Conservation (phyloP, 2,888 invertebrate species). For the Cantharis rufa region DNA sequence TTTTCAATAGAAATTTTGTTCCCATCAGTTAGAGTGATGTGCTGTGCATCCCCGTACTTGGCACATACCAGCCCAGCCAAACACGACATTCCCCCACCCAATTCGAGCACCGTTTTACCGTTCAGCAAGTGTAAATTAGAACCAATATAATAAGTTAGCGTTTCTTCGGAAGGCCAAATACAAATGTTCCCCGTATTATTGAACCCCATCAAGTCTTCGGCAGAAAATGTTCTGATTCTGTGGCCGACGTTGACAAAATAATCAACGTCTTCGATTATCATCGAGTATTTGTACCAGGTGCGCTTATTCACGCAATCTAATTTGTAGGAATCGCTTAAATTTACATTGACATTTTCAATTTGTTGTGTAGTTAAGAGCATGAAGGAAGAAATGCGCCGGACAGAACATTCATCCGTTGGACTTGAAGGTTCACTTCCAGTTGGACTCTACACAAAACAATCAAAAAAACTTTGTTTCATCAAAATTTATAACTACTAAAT, state of each 20-base stretch:
- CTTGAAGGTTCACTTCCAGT: constrained; percentile 54
- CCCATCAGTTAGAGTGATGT: constrained; percentile 77
- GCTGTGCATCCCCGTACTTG: constrained; percentile 66
- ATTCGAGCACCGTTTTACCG: constrained; percentile 72
- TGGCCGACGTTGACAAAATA: constrained; percentile 65
- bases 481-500: neutral
- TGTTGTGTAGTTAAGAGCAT: constrained; percentile 60
- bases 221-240: constrained; percentile 65
- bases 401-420: constrained; percentile 59
- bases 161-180: constrained; percentile 81
- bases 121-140: constrained; percentile 67
- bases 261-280: constrained; percentile 56
- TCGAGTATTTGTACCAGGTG: constrained; percentile 68
- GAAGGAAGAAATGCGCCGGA: constrained; percentile 64
- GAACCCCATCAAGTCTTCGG: constrained; percentile 76
- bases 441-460: constrained; percentile 49
- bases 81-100: constrained; percentile 86
- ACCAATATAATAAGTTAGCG: constrained; percentile 70
- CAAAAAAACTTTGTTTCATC: constrained; percentile 23
- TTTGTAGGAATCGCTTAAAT: constrained; percentile 23
- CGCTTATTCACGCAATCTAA: constrained; percentile 55
- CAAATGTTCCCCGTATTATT: constrained; percentile 82
- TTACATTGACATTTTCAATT: constrained; percentile 39
- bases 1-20: constrained; percentile 77
- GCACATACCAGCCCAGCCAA: constrained; percentile 75